Percentiles rank a stretch among this genome's conserved stretches.
Evolutionary conservation across 2,888 invertebrate species (phyloP).

Genomic region (Parelbella ahira): DNA sequence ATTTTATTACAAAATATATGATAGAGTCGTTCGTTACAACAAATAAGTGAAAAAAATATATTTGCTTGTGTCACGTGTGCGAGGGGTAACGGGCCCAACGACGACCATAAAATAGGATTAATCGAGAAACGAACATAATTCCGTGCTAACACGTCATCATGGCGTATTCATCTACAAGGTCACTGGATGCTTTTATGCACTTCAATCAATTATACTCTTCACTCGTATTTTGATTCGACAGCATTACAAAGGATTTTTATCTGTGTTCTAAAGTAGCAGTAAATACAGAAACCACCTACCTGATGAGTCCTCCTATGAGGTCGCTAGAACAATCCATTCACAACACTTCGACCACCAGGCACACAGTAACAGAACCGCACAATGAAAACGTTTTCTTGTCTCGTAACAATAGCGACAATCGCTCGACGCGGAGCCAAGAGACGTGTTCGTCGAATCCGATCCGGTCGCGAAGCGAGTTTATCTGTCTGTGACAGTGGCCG

Average conservation of each 20-base stretch:
- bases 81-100: background rate
- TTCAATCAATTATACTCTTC: too few relatives aligned
- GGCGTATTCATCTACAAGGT: slow-evolving; percentile 5
- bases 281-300: slow-evolving; percentile 45
- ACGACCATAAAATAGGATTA: slow-evolving; percentile 7
- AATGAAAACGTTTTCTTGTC: slow-evolving; percentile 5
- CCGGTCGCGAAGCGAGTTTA: slow-evolving; percentile 47
- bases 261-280: too few relatives aligned
- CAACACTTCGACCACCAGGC: slow-evolving; percentile 36
- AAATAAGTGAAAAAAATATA: background rate
- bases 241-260: too few relatives aligned
- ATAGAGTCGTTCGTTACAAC: slow-evolving; percentile 23
- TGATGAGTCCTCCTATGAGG: slow-evolving; percentile 35
- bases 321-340: slow-evolving; percentile 48
- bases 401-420: slow-evolving; percentile 5
- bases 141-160: slow-evolving; percentile 30
- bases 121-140: slow-evolving; percentile 1
- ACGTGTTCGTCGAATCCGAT: too few relatives aligned
- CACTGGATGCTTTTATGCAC: background rate
- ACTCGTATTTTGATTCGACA: too few relatives aligned
- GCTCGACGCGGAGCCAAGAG: slow-evolving; percentile 34
- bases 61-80: background rate
- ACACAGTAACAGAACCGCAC: slow-evolving; percentile 15
- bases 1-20: slow-evolving; percentile 29
- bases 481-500: slow-evolving; percentile 37